Base-by-base conservation (phyloP, 2,113 vertebrate species). In the Ceuthmochares aereus region DNA sequence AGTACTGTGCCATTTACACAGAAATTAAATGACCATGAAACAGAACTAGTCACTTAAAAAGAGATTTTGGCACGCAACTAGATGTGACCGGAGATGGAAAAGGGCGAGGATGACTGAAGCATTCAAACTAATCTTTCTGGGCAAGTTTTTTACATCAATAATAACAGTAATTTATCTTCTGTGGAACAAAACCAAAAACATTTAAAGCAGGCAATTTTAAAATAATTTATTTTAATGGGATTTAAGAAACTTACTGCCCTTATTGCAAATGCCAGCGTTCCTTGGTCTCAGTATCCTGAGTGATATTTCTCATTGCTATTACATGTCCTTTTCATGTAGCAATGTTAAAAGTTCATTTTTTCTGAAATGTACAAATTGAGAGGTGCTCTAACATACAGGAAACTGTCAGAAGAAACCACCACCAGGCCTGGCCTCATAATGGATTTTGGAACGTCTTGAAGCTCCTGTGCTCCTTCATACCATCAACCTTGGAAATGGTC, bases 241-340 rank as follows among this genome's bases (percentile, higher is more conserved):
- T 37, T 77, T 62, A 58, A 80, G 55, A 54, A 94, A 67, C 5
- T 2, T 7, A 12, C 20, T 42, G 18, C 20, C 23, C 25, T 60
- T 58, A 17, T 72, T 64, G 23, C 12, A 59, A 42, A 27, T 15
- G 7, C 21, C 16, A 42, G 2, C 19, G 3, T 27, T 83, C 25
- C 14, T 47, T 17, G 5, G 6, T 62, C 18, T 43, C 27, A 22
- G 14, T 58, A 62, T 25, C 49, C 30, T 16, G 32, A 58, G 42
- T 59, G 43, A 56, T 5, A 22, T 22, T 75, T 23, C 42, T 51
- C 12, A 7, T 10, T 47, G 5, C 26, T 82, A 7, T 1, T 25
- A 16, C 1, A 0, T 2, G 6, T 43, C 34, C 54, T 47, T 56
- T 47, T 56, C 23, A 9, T 1, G 9, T 18, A 32, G 17, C 26